phyloP scores from a whole-genome alignment of 1,140 invertebrate genomes.

The Planococcus citri region DNA sequence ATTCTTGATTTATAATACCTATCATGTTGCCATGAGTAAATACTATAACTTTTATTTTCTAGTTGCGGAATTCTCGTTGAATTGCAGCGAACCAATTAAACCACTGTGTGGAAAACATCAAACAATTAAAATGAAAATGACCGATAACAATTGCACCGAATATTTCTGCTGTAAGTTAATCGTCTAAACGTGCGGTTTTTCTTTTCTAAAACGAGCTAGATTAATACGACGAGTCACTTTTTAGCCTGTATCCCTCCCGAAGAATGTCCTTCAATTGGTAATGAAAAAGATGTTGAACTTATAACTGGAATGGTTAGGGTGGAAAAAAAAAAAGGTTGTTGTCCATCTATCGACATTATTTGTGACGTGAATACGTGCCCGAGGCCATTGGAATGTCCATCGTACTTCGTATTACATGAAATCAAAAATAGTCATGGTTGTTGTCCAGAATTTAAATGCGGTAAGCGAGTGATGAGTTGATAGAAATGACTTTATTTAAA shows the following conservation, averaged over 20 bases:
- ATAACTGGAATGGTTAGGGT: slow-evolving; percentile 46
- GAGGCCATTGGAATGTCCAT: slow-evolving; percentile 39
- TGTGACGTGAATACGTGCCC: slow-evolving; percentile 52
- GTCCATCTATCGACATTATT: slow-evolving; percentile 42
- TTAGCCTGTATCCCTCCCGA: slow-evolving; percentile 53
- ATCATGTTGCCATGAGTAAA: no score
- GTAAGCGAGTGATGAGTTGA: slow-evolving; percentile 33
- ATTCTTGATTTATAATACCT: no score
- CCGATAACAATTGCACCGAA: slow-evolving; percentile 31
- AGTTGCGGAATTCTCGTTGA: slow-evolving; percentile 19
- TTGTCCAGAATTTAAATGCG: slow-evolving; percentile 51
- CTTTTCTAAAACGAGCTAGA: no score
- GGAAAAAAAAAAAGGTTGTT: slow-evolving; percentile 51
- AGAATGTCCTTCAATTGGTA: slow-evolving; percentile 43
- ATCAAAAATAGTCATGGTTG: slow-evolving; percentile 40
- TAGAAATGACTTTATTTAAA: no score
- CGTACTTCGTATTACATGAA: slow-evolving; percentile 41
- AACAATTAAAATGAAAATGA: slow-evolving; percentile 35
- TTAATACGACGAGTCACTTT: no score
- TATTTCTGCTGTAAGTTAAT: slow-evolving; percentile 50
- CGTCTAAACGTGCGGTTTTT: not conserved
- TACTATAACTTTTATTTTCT: no score
- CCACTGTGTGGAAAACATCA: slow-evolving; percentile 57
- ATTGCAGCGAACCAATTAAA: slow-evolving; percentile 47
- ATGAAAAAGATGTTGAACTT: slow-evolving; percentile 33